Conservation (phyloP, 2,888 invertebrate genomes). For the Pediacus dermestoides region DNA sequence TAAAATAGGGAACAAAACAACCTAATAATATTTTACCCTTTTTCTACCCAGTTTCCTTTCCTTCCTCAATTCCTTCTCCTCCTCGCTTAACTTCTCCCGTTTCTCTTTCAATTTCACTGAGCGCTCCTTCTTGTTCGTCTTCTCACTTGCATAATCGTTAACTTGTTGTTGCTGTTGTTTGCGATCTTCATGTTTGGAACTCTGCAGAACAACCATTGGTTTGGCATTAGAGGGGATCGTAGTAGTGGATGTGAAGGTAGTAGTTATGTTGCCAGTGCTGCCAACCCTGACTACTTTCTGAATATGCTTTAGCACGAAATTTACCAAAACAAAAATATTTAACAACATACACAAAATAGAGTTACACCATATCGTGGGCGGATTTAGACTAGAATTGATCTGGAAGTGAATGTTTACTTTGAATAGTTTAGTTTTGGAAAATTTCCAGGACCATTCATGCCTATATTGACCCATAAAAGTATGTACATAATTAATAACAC, state of each 20-base stretch:
- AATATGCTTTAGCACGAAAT: no score
- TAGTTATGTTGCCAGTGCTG: conserved; percentile 1
- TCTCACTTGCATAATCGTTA: conserved; percentile 44
- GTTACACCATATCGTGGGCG: no score
- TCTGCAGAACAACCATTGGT: conserved; percentile 46
- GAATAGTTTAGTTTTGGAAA: no score
- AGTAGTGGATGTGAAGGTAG: no score
- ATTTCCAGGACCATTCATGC: no score
- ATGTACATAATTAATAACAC: no score
- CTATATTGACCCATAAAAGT: no score
- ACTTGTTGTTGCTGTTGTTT: conserved; percentile 38
- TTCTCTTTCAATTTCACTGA: conserved; percentile 55
- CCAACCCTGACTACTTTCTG: conserved; percentile 7
- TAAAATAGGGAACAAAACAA: conserved; percentile 9
- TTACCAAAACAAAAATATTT: no score
- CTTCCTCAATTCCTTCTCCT: conserved; percentile 75
- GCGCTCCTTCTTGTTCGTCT: conserved; percentile 54
- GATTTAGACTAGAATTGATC: no score
- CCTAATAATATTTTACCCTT: conserved; percentile 61
- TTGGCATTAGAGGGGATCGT: conserved; percentile 20
- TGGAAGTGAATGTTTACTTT: no score
- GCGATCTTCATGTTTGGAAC: conserved; percentile 51
- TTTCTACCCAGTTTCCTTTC: conserved; percentile 79
- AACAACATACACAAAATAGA: no score
- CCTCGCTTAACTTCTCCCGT: conserved; percentile 66